Evolutionary conservation across 2,113 vertebrate species (phyloP).

Genomic region (Chamaea fasciata): DNA sequence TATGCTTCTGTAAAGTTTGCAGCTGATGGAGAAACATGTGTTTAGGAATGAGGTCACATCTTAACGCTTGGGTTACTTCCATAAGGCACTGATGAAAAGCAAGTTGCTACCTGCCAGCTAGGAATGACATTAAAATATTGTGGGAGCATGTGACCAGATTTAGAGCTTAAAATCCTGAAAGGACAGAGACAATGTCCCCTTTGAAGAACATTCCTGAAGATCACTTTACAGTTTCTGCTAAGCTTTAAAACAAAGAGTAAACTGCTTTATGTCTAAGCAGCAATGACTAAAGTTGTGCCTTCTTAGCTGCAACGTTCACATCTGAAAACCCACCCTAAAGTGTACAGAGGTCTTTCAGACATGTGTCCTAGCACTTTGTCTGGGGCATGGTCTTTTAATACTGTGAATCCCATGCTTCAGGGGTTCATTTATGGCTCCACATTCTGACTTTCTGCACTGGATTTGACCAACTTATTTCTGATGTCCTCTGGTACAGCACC

Average conservation of each 20-base stretch:
- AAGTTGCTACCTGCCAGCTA: constrained; percentile 38
- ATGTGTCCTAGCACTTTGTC: neutral
- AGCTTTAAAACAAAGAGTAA: neutral
- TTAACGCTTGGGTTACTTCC: constrained; percentile 13
- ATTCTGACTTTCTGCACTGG: fast-evolving
- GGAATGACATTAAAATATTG: constrained; percentile 44
- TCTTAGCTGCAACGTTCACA: neutral
- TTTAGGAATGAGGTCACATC: neutral
- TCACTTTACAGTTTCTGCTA: neutral
- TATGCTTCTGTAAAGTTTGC: neutral
- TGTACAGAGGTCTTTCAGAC: neutral
- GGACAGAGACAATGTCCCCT: constrained; percentile 1
- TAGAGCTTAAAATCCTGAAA: constrained; percentile 37
- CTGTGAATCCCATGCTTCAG: neutral
- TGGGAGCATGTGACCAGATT: constrained; percentile 26
- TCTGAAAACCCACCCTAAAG: neutral
- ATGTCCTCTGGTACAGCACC: neutral
- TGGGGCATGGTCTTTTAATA: neutral
- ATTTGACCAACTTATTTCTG: neutral
- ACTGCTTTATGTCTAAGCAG: neutral
- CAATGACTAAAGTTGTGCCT: neutral
- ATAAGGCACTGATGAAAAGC: constrained; percentile 32
- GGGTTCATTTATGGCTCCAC: neutral
- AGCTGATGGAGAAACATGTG: neutral
- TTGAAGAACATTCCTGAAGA: constrained; percentile 31